Base-by-base conservation (phyloP, 2,888 invertebrate species). In the Cheilosia urbana region DNA sequence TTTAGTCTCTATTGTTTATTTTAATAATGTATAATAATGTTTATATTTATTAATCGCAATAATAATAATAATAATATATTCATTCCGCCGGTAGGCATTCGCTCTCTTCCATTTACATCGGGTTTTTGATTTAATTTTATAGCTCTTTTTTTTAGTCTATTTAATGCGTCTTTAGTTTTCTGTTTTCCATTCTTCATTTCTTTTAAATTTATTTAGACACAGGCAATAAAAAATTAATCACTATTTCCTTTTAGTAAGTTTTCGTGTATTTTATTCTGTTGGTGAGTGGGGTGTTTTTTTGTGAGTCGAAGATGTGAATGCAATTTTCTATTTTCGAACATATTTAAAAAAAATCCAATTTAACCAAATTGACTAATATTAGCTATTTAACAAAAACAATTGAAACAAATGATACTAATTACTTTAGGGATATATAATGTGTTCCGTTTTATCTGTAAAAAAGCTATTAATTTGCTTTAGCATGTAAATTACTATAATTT, bases 391-490 rank as follows among this genome's bases (percentile, higher is more conserved):
- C 57, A 73, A 65, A 73, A 69, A 40, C 62, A 2, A 57, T 60
- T 24, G 40, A 73, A 69, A 40, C 62, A 2, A 57, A 65, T 24
- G 30, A 30, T 2, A 57, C 1, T 49, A n/a, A 51, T 27, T 37
- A 57, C 42, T 11, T 51, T 24, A n/a, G n/a, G n/a, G n/a, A 47
- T 40, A 6, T 30, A 49, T 65, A 27, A 9, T 37, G 34, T 78
- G 47, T 63, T 37, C 37, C 53, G 3, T 58, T 68, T 63, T 66
- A 66, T 45, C 47, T 45, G 84, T 85, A 85, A 85, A 85, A 85
- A 85, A 85, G 80, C 84, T 85, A 85, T 76, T 60, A 71, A 19
- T 66, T 60, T 80, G 81, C 81, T 72, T 81, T 42, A 63, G 66
- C 69, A 81, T 85, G 72, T 80, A 84, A 69, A 68, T 72, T 62